Percentiles rank a stretch among this genome's conserved stretches.
phyloP scores from a whole-genome alignment of 2,797 vertebrate genomes.

The Notamacropus eugenii region DNA sequence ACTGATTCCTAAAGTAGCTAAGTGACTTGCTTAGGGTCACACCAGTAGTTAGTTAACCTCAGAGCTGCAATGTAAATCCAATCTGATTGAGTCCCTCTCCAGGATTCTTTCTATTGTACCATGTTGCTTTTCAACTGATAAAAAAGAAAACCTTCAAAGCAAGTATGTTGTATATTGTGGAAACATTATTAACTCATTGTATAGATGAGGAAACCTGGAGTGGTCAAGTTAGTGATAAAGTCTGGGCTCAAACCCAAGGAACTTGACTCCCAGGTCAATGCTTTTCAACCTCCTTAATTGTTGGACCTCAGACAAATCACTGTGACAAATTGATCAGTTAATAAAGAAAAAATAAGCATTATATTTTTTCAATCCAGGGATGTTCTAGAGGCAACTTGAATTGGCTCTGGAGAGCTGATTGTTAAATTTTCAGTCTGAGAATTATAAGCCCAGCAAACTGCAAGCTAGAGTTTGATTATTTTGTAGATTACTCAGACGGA shows the following conservation, averaged over 20 bases:
- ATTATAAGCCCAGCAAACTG: neutral
- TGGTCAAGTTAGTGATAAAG: neutral
- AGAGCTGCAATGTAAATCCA: neutral
- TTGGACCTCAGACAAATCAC: neutral
- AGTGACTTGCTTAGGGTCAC: neutral
- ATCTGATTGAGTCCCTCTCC: neutral
- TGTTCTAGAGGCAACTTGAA: neutral
- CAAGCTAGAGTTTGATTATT: neutral
- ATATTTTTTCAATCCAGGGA: neutral
- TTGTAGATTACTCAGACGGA: neutral
- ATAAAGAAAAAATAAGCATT: neutral
- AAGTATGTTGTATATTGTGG: neutral
- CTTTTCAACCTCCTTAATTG: neutral
- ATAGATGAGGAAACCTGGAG: too few species aligned
- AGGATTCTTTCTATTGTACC: neutral
- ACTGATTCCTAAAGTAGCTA: neutral
- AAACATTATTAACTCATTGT: neutral
- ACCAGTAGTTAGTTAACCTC: neutral
- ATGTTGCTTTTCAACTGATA: neutral
- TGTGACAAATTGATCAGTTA: neutral
- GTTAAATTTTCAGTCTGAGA: neutral
- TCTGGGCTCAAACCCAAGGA: neutral
- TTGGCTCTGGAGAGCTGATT: neutral
- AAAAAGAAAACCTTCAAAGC: neutral
- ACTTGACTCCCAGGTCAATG: neutral